Conservation (phyloP, 1,140 invertebrate genomes). For the Samia ricini region DNA sequence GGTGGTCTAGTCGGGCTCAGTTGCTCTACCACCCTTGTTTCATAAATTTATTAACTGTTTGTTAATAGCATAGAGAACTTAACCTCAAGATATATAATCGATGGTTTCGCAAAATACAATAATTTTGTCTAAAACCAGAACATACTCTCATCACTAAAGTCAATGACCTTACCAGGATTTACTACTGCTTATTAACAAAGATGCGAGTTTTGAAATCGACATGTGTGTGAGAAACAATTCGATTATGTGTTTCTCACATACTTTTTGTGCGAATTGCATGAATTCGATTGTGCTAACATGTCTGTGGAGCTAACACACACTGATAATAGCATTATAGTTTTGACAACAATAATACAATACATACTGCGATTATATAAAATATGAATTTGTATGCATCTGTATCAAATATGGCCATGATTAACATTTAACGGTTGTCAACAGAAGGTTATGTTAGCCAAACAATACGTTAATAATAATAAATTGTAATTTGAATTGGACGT, state of each 20-base stretch:
- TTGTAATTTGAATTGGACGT: neutral
- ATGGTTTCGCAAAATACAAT: too few species aligned
- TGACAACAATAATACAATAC: conserved; percentile 46
- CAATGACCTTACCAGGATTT: neutral
- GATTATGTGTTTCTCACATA: conserved; percentile 14
- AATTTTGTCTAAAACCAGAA: neutral
- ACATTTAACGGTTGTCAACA: neutral
- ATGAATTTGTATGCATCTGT: neutral
- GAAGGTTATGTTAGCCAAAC: neutral
- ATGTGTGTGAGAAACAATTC: conserved; percentile 13
- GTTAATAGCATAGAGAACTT: too few species aligned
- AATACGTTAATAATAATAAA: neutral
- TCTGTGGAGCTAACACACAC: neutral
- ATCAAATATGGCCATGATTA: neutral
- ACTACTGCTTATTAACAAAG: conserved; percentile 16
- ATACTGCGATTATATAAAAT: conserved; percentile 12
- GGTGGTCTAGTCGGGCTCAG: too few species aligned
- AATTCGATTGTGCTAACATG: conserved; percentile 9
- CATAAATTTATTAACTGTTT: too few species aligned
- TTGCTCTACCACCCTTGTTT: too few species aligned
- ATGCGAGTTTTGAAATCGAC: conserved; percentile 24
- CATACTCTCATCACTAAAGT: neutral
- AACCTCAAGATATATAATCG: too few species aligned
- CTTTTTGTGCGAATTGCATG: conserved; percentile 12
- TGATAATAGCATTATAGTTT: conserved; percentile 27